Conservation (phyloP, 2,888 invertebrate species). For the Andrena minutula region DNA sequence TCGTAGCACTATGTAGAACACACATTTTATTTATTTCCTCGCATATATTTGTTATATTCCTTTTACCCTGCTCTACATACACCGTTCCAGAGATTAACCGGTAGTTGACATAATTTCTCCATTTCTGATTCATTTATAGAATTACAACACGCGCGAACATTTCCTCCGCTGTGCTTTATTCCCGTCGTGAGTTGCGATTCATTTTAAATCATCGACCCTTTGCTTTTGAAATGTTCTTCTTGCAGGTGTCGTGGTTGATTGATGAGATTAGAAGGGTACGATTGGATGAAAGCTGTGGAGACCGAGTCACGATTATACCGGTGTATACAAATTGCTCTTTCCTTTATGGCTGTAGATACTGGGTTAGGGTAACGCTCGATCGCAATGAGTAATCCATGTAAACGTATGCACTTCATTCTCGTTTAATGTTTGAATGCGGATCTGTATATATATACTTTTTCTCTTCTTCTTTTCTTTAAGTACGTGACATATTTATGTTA, state of each 20-base stretch:
- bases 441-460: constrained; percentile 27
- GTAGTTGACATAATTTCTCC: constrained; percentile 52
- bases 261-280: neutral
- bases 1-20: constrained; percentile 78
- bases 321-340: neutral
- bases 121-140: constrained; percentile 42
- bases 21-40: constrained; percentile 82
- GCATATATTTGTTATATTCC: constrained; percentile 72
- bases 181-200: neutral
- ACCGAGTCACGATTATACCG: neutral
- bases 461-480: constrained; percentile 31
- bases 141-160: constrained; percentile 49
- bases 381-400: constrained; percentile 56
- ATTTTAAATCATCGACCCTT: neutral
- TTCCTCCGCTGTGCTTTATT: constrained; percentile 14
- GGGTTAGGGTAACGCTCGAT: neutral
- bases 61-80: constrained; percentile 75
- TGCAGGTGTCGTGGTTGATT: neutral
- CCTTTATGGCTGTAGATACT: neutral
- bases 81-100: constrained; percentile 61
- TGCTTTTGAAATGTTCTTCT: neutral
- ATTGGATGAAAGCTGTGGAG: too few species aligned
- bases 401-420: constrained; percentile 57
- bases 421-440: constrained; percentile 50
- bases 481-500: constrained; percentile 48